phyloP scores from a whole-genome alignment of 1,140 invertebrate genomes.

The Macrobrachium rosenbergii region DNA sequence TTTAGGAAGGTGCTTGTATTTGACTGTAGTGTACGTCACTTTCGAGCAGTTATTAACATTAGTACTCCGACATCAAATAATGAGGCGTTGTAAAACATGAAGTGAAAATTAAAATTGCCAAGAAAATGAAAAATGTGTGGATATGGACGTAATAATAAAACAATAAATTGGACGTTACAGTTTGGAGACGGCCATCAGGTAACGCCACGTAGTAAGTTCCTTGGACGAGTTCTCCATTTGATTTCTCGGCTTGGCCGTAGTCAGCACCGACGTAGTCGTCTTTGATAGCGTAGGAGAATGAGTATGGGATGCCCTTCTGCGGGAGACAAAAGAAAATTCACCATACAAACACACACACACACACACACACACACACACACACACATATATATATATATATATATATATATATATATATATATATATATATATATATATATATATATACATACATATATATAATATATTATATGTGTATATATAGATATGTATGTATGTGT shows the following conservation, averaged over 20 bases:
- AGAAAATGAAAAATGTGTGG: too few relatives aligned
- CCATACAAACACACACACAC: background rate
- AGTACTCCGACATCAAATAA: too few relatives aligned
- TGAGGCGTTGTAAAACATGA: too few relatives aligned
- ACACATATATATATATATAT: conserved; percentile 1
- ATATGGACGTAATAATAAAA: too few relatives aligned
- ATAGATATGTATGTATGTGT: background rate
- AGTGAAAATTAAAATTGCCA: too few relatives aligned
- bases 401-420: conserved; percentile 6
- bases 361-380: background rate
- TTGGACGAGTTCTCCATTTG: conserved; percentile 68
- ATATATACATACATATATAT: conserved; percentile 13
- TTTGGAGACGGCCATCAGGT: conserved; percentile 50
- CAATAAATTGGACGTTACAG: conserved; percentile 39
- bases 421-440: conserved; percentile 20
- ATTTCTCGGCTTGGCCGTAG: conserved; percentile 48
- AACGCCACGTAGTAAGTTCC: conserved; percentile 59
- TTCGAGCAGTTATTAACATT: too few relatives aligned
- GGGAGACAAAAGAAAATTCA: background rate
- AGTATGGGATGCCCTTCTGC: conserved; percentile 74
- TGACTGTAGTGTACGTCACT: too few relatives aligned
- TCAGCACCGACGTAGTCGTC: conserved; percentile 75
- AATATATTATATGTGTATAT: background rate
- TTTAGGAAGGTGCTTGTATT: too few relatives aligned
- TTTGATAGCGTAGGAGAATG: conserved; percentile 84